phyloP scores from a whole-genome alignment of 2,888 invertebrate genomes.

The Euplexia lucipara region DNA sequence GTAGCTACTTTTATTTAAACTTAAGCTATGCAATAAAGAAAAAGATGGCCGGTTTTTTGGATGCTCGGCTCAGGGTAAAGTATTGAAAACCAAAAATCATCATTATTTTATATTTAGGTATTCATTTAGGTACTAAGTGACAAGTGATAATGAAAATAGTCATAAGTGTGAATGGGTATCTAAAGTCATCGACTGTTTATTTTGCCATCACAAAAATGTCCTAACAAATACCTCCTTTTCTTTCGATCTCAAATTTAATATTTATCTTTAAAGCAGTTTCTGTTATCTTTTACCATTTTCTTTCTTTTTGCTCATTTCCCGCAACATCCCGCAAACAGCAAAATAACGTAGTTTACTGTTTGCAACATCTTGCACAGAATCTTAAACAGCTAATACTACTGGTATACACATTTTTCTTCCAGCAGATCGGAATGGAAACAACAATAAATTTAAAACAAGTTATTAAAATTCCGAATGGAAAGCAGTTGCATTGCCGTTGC shows the following conservation, averaged over 20 bases:
- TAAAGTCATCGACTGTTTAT: too few relatives aligned
- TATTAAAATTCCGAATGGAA: conserved; percentile 57
- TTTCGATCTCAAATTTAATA: conserved; percentile 32
- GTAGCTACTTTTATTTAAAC: too few relatives aligned
- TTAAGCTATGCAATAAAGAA: too few relatives aligned
- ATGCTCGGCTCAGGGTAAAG: too few relatives aligned
- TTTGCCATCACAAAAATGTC: not conserved
- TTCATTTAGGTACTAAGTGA: too few relatives aligned
- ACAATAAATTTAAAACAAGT: conserved; percentile 54
- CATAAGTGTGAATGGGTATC: too few relatives aligned
- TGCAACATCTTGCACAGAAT: conserved; percentile 47
- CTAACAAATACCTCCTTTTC: not conserved
- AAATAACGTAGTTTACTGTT: conserved; percentile 51
- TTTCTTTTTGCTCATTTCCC: conserved; percentile 29
- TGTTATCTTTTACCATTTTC: conserved; percentile 30
- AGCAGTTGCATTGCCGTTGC: conserved; percentile 49
- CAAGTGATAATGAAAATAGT: too few relatives aligned
- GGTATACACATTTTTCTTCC: conserved; percentile 40
- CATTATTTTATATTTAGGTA: too few relatives aligned
- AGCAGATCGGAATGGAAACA: conserved; percentile 42
- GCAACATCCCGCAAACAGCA: conserved; percentile 46
- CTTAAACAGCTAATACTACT: conserved; percentile 50
- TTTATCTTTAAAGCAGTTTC: conserved; percentile 33
- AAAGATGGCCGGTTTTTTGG: too few relatives aligned
- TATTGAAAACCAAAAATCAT: too few relatives aligned